Base-by-base conservation (phyloP, 2,888 invertebrate genomes). In the Anaspis maculata region DNA sequence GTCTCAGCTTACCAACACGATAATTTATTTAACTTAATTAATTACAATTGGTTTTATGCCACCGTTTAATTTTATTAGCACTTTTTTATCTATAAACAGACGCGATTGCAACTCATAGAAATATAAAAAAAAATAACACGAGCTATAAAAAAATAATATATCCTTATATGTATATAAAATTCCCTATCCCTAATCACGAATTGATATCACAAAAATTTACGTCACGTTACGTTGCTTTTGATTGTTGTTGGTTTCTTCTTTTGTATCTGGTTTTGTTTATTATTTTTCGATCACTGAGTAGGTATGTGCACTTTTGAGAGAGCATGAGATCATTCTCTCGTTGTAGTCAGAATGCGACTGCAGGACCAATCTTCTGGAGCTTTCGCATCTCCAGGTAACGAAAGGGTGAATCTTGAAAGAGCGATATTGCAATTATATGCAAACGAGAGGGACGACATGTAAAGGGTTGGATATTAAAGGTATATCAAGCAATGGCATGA, bases 191-290 rank as follows among this genome's bases (percentile, higher is more conserved):
- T 25, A 28, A 39, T 38, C 34, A 39, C 40, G 40, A 40, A 13
- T 19, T 34, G n/a, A 30, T 40, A 40, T 40, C 40, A 40, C 40
- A 40, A 24, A 25, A 15, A 32, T 40, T 38, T 34, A 14, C n/a
- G n/a, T n/a, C n/a, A n/a, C n/a, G n/a, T n/a, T n/a, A n/a, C n/a
- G n/a, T n/a, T n/a, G n/a, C 9, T 36, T 36, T 21, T 32, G 28
- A 30, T 27, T 30, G 30, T 26, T 33, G 16, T 33, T 27, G 12
- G 16, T 32, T 35, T 35, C 25, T 35, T 32, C 33, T 30, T 31
- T 35, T 25, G 25, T 23, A 19, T 24, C 28, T 34, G 25, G 29
- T 34, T 28, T 25, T 22, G 2, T 13, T 24, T 38, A 12, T 28
- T 28, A 27, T 23, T 15, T 27, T 16, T 31, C 4, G 9, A 29